These are phyloP conservation scores for Stigmatopora nigra DNA, from an alignment of 2,113 vertebrate genomes.

Conservation along the genomic window DNA sequence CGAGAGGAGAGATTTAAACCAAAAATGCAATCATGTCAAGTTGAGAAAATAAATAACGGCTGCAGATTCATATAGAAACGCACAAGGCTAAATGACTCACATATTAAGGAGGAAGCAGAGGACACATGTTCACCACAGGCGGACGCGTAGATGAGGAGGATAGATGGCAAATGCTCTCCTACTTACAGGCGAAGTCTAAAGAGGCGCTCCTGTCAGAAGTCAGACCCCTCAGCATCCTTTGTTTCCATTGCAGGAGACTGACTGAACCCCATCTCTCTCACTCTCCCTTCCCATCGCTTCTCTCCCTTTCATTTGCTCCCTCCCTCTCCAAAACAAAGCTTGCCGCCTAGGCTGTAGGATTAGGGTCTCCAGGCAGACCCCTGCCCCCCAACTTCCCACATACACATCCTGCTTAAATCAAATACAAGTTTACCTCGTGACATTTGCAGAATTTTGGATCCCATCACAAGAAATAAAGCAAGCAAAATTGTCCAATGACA, in stretches of 20 bases:
- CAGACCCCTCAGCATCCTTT: constrained; percentile 54
- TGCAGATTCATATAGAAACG: constrained; percentile 3
- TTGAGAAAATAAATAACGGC: constrained; percentile 6
- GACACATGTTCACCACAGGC: constrained; percentile 28
- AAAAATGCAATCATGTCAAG: constrained; percentile 16
- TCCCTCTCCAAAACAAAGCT: constrained; percentile 54
- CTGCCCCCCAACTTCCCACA: constrained; percentile 49
- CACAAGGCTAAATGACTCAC: constrained; percentile 43
- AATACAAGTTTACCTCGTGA: no score
- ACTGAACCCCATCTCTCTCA: constrained; percentile 49
- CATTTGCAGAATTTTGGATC: no score
- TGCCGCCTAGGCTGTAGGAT: constrained; percentile 50
- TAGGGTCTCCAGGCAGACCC: constrained; percentile 62
- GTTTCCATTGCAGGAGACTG: constrained; percentile 57
- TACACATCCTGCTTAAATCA: constrained; percentile 20
- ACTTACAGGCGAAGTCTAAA: constrained; percentile 21
- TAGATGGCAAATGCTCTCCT: constrained; percentile 24
- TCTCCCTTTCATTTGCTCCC: constrained; percentile 19
- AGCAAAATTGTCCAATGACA: background rate
- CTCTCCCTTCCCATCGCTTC: constrained; percentile 40
- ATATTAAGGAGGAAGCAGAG: constrained; percentile 27
- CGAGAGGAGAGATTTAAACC: constrained; percentile 17
- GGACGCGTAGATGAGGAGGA: constrained; percentile 2
- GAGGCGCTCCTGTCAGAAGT: constrained; percentile 44
- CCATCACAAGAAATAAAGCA: no score